phyloP scores from a whole-genome alignment of 2,797 vertebrate genomes.

The Pseudochromis fuscus region DNA sequence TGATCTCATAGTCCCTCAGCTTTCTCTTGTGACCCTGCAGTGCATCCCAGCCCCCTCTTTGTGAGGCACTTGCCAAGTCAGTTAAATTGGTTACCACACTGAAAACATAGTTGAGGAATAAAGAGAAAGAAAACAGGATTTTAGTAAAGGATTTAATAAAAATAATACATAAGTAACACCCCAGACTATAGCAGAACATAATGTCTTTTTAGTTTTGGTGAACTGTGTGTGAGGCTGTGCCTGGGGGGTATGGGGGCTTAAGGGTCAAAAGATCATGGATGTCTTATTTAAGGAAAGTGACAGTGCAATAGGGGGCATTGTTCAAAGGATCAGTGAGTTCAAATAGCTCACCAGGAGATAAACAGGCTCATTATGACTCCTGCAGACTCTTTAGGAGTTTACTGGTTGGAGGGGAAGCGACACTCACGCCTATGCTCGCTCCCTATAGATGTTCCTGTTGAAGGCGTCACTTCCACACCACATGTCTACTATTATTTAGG shows the following conservation, averaged over 20 bases:
- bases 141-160: background rate
- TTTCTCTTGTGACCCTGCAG: background rate
- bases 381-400: conserved; percentile 32
- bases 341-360: conserved; percentile 42
- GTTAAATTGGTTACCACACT: background rate
- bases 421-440: too few species aligned
- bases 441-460: too few species aligned
- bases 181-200: background rate
- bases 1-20: background rate
- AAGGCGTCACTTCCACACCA: background rate
- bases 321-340: conserved; percentile 48
- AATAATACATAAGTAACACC: background rate
- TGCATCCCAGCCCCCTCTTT: background rate
- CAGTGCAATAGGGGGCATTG: conserved; percentile 52
- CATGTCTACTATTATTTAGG: background rate
- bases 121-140: background rate
- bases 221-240: background rate
- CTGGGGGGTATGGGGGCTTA: background rate
- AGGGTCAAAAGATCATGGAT: conserved; percentile 54
- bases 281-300: conserved; percentile 63
- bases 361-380: conserved; percentile 31
- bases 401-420: background rate
- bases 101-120: background rate
- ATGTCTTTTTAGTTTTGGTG: background rate
- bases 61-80: background rate